Evolutionary conservation across 2,113 vertebrate genomes (phyloP).

Genomic region (Paedocypris sp.): DNA sequence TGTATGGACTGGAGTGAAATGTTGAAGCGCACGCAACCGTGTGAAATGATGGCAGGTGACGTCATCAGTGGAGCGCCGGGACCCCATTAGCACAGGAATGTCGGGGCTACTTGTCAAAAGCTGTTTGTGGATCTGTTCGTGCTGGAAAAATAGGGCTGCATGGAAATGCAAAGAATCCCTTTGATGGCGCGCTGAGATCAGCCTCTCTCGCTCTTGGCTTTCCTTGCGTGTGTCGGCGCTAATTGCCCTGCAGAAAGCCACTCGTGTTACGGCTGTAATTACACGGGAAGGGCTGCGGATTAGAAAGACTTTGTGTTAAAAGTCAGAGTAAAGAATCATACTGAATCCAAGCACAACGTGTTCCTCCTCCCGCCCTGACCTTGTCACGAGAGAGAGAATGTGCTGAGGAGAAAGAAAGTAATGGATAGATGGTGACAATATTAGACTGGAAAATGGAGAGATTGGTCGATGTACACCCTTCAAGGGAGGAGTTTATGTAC

Average conservation of each 20-base stretch:
- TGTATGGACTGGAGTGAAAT: too few species aligned
- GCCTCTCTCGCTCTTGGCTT: conserved; percentile 20
- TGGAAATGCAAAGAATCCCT: conserved; percentile 34
- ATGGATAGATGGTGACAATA: too few species aligned
- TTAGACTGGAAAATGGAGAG: too few species aligned
- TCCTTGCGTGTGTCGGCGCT: conserved; percentile 26
- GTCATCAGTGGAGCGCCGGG: conserved; percentile 75
- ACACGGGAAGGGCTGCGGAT: conserved; percentile 45
- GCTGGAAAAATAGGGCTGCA: neutral
- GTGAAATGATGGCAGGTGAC: conserved; percentile 73
- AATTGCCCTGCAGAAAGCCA: conserved; percentile 37
- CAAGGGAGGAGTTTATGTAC: too few species aligned
- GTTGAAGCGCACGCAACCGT: conserved; percentile 56
- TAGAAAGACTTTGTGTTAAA: conserved; percentile 41
- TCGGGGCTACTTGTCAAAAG: conserved; percentile 76
- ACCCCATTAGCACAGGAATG: conserved; percentile 80
- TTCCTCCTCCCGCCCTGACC: neutral
- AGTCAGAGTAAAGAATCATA: conserved; percentile 31
- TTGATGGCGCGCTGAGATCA: conserved; percentile 32
- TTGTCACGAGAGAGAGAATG: conserved; percentile 29
- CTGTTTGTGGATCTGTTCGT: conserved; percentile 39
- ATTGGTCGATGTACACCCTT: too few species aligned
- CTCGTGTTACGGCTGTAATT: conserved; percentile 43
- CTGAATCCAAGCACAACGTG: conserved; percentile 29
- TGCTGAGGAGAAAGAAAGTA: too few species aligned